Evolutionary conservation across 2,113 vertebrate genomes (phyloP).

Genomic region (Phycodurus eques): DNA sequence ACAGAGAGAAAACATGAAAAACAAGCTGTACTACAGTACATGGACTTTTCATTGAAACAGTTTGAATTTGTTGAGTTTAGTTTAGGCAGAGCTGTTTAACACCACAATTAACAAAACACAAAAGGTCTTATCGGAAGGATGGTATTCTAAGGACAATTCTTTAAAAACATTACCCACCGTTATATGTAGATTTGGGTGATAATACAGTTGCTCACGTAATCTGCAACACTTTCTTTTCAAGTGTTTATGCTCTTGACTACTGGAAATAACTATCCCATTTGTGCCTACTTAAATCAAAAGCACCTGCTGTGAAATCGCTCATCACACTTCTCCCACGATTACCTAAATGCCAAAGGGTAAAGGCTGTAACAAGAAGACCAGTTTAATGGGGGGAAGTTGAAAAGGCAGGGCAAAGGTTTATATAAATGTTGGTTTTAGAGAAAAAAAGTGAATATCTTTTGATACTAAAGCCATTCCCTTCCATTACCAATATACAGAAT

Average conservation of each 20-base stretch:
- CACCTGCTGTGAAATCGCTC: conserved; percentile 10
- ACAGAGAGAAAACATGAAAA: neutral
- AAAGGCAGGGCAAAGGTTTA: neutral
- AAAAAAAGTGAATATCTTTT: neutral
- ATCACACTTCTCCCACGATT: neutral
- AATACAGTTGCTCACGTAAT: neutral
- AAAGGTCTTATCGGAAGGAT: neutral
- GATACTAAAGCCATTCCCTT: neutral
- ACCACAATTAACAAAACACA: conserved; percentile 5
- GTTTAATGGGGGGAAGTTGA: neutral
- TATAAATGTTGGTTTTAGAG: no score
- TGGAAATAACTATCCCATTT: conserved; percentile 17
- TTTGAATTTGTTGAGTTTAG: neutral
- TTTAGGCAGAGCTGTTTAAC: neutral
- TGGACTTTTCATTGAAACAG: neutral
- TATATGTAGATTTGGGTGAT: neutral
- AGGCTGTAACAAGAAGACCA: neutral
- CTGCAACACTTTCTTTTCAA: neutral
- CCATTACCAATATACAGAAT: neutral
- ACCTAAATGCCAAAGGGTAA: conserved; percentile 15
- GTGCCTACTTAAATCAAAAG: neutral
- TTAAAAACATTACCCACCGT: no score
- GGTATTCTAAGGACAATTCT: neutral
- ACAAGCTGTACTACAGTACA: neutral
- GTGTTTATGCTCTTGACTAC: conserved; percentile 10